phyloP scores from a whole-genome alignment of 2,113 vertebrate genomes.

The Sapajus apella region DNA sequence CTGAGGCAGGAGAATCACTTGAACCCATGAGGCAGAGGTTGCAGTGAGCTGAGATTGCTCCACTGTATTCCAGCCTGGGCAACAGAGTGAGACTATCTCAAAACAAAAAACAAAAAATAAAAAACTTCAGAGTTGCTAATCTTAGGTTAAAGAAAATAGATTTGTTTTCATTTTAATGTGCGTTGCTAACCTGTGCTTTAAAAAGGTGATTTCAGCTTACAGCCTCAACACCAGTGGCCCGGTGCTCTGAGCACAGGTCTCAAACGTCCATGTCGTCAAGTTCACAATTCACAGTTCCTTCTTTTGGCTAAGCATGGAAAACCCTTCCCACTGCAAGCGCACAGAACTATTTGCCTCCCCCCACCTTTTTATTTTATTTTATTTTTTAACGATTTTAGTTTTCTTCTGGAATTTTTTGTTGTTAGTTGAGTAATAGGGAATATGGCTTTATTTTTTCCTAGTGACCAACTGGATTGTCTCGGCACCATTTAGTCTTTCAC shows the following conservation, averaged over 20 bases:
- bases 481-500: background rate
- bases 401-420: slow-evolving; percentile 38
- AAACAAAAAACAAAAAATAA: background rate
- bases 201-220: background rate
- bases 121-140: slow-evolving; percentile 20
- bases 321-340: background rate
- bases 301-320: background rate
- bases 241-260: background rate
- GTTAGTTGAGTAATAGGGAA: background rate
- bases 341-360: background rate
- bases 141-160: background rate
- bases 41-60: accelerated
- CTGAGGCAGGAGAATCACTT: no score
- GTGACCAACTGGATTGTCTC: background rate
- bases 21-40: no score
- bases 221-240: background rate
- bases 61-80: no score
- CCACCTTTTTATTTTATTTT: background rate
- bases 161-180: background rate
- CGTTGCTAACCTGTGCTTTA: background rate
- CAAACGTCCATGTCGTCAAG: background rate
- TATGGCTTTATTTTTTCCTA: slow-evolving; percentile 32
- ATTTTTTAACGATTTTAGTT: background rate
- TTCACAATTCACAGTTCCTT: background rate
- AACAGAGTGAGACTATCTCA: no score